A percentile compares a stretch with the other conserved stretches of the same genome.
Evolutionary conservation across 2,113 vertebrate species (phyloP).

Genomic region (Hucho hucho): DNA sequence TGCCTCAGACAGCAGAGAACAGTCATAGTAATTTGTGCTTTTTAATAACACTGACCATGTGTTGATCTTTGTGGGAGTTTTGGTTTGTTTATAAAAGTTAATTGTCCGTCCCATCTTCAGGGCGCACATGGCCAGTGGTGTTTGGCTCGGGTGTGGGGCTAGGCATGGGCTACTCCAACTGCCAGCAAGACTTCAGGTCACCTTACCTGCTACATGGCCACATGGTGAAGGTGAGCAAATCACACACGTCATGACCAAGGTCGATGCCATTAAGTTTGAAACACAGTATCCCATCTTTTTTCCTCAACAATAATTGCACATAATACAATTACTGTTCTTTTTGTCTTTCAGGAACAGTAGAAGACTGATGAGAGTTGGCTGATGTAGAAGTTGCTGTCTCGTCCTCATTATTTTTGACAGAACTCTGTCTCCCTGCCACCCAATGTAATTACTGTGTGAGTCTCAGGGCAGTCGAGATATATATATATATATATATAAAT

Average conservation of each 20-base stretch:
- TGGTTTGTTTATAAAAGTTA: background rate
- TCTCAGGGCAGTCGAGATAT: conserved; percentile 44
- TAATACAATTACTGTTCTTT: conserved; percentile 26
- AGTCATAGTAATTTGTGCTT: conserved; percentile 1
- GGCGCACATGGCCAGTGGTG: conserved; percentile 85
- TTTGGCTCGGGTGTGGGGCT: conserved; percentile 86
- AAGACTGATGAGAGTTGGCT: conserved; percentile 28
- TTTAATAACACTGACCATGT: background rate
- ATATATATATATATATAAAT: conserved; percentile 16
- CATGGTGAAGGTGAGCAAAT: conserved; percentile 80
- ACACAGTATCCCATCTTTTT: background rate
- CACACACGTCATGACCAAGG: too few relatives aligned
- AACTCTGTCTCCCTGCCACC: background rate
- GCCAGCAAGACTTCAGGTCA: conserved; percentile 87
- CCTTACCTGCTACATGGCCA: conserved; percentile 85
- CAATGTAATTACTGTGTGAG: conserved; percentile 28
- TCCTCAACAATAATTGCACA: conserved; percentile 11
- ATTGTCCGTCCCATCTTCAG: conserved; percentile 57
- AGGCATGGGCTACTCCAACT: conserved; percentile 91
- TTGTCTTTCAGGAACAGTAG: conserved; percentile 60
- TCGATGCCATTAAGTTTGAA: background rate
- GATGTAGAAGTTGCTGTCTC: conserved; percentile 10
- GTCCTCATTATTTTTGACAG: conserved; percentile 14
- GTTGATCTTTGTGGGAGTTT: background rate
- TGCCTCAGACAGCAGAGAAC: background rate